Evolutionary conservation across 1,140 invertebrate species (phyloP).

Genomic region (Aphaenogaster ashmeadi): DNA sequence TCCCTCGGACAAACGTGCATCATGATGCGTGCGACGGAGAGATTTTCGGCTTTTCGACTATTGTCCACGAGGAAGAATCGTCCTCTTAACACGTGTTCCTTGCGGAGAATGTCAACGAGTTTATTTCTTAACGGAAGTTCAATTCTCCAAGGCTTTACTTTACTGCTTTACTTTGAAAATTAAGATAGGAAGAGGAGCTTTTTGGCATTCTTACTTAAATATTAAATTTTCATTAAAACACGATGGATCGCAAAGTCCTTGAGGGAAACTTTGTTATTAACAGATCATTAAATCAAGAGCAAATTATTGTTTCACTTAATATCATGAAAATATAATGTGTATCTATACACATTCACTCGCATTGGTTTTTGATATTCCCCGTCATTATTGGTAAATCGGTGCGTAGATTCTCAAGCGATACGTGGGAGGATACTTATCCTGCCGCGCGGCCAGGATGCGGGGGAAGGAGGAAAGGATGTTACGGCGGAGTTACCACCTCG

Average conservation of each 20-base stretch:
- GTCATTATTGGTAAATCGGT: not conserved
- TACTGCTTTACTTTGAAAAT: not conserved
- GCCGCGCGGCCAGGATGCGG: not conserved
- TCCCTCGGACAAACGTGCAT: slow-evolving; percentile 45
- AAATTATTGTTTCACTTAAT: not conserved
- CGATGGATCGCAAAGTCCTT: not conserved
- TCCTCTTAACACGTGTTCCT: slow-evolving; percentile 14
- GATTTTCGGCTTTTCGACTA: slow-evolving; percentile 50
- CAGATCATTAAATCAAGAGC: not conserved
- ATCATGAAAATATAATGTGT: not conserved
- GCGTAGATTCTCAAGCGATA: slow-evolving; percentile 39
- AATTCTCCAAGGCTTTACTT: not conserved
- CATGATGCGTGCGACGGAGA: slow-evolving; percentile 18
- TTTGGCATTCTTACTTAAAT: too few relatives aligned
- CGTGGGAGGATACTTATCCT: slow-evolving; percentile 48
- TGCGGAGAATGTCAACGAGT: slow-evolving; percentile 10
- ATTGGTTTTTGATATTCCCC: slow-evolving; percentile 10
- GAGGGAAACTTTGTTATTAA: not conserved
- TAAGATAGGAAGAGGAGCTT: not conserved
- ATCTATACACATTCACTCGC: not conserved
- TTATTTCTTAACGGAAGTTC: not conserved
- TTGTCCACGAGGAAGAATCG: slow-evolving; percentile 3
- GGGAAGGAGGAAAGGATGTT: slow-evolving; percentile 48
- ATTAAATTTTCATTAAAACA: slow-evolving; percentile 3
- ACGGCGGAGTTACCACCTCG: slow-evolving; percentile 56